Evolutionary conservation across 2,888 invertebrate genomes (phyloP).

Genomic region (Morpho helenor): DNA sequence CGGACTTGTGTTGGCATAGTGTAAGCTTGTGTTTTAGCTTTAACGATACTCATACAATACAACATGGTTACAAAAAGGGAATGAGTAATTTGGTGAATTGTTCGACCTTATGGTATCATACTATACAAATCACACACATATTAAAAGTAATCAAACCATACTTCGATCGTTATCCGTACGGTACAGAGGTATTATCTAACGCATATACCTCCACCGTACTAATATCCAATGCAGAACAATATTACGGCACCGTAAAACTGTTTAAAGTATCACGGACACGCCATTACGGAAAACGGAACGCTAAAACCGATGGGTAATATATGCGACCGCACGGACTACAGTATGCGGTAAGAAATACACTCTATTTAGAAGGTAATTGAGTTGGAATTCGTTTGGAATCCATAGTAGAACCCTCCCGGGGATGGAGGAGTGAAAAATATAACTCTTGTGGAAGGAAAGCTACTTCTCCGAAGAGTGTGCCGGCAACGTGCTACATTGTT

Average conservation of each 20-base stretch:
- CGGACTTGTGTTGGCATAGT: too few relatives aligned
- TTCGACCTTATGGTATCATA: not conserved
- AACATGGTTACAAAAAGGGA: too few relatives aligned
- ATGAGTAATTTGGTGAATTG: not conserved
- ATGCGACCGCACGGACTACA: conserved; percentile 31
- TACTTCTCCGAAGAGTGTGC: conserved; percentile 49
- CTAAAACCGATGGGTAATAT: conserved; percentile 30
- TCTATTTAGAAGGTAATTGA: conserved; percentile 4
- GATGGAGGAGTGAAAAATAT: conserved; percentile 20
- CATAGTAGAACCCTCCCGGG: conserved; percentile 23
- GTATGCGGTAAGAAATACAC: conserved; percentile 3
- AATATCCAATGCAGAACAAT: too few relatives aligned
- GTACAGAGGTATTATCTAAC: too few relatives aligned
- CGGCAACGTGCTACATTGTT: conserved; percentile 51
- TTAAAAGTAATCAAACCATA: too few relatives aligned
- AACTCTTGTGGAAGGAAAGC: conserved; percentile 38
- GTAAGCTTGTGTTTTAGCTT: too few relatives aligned
- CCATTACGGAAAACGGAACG: conserved; percentile 25
- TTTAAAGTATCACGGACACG: conserved; percentile 22
- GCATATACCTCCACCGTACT: too few relatives aligned
- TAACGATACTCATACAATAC: too few relatives aligned
- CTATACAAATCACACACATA: too few relatives aligned
- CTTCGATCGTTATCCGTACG: too few relatives aligned
- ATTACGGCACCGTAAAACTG: not conserved
- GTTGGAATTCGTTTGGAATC: conserved; percentile 17